Base-by-base conservation (phyloP, 2,888 invertebrate species). In the Epinotia nisella region DNA sequence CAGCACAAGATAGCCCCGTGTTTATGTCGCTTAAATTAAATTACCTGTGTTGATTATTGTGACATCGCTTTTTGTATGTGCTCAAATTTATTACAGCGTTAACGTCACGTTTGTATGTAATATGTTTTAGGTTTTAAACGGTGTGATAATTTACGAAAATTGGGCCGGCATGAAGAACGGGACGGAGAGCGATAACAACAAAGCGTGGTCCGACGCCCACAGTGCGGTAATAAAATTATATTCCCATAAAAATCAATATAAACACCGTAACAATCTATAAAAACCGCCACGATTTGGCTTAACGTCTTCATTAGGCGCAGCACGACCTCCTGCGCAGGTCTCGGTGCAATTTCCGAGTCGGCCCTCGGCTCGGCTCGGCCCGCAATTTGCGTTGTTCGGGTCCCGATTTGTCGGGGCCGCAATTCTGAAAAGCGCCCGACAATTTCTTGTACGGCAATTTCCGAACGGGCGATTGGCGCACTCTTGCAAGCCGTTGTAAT, bases 11-110 rank as follows among this genome's bases (percentile, higher is more conserved):
- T 92, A 90, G 84, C 84, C 80, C 78, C 87, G 87, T 90, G 91
- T 91, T 92, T 90, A 91, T 89, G 92, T 93, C 92, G 86, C 88
- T 90, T 89, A 87, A 90, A 91, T 91, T 91, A 91, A 92, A 92
- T 92, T 87, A 88, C 90, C 83, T 82, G 86, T 85, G 89, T 89
- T 91, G 90, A 90, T 92, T 90, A 88, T 90, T 87, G 85, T 89
- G 90, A 90, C 91, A 88, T 78, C 79, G 85, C 87, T 87, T 90
- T 90, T 90, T 89, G 86, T 87, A 86, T 80, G 81, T 81, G 80
- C 80, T 83, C 78, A 87, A 87, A 90, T 90, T 89, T 90, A 91
- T 88, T 85, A 81, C 81, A 78, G 81, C 81, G 82, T 82, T 83
- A 83, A 60, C 56, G 65, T 35, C 41, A 66, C 39, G 19, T 68